A percentile compares a stretch with the other conserved stretches of the same genome.
Evolutionary conservation across 2,113 vertebrate genomes (phyloP).

Genomic region (Osmerus eperlanus): DNA sequence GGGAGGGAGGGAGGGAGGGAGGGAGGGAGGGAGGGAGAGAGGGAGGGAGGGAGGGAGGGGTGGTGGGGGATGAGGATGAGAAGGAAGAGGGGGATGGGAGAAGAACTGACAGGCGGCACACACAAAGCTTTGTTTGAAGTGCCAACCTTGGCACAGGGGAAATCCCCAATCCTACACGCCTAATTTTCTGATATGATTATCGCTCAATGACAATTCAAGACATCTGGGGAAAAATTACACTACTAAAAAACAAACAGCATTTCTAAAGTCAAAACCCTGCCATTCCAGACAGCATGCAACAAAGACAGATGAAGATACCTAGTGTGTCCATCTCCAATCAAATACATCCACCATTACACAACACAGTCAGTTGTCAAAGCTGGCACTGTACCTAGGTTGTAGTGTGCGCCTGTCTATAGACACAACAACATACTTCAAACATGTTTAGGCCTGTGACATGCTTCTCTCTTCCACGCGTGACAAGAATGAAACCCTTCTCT

Average conservation of each 20-base stretch:
- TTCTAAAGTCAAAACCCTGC: not conserved
- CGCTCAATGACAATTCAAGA: conserved; percentile 4
- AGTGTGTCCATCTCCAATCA: not conserved
- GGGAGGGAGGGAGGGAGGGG: not conserved
- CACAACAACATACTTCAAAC: not conserved
- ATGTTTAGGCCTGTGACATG: not conserved
- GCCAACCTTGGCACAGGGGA: not conserved
- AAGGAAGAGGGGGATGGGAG: not conserved
- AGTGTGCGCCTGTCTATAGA: not conserved
- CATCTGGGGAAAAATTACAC: not conserved
- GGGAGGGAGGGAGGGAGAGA: no score
- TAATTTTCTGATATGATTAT: conserved; percentile 7
- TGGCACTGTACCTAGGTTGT: no score
- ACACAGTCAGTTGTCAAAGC: not conserved
- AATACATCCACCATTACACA: not conserved
- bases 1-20: not conserved
- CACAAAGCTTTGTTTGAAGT: conserved; percentile 3
- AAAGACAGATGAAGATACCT: not conserved
- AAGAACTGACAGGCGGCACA: not conserved
- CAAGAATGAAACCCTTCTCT: not conserved
- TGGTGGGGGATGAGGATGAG: not conserved
- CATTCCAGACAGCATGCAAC: not conserved
- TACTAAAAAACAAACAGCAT: not conserved
- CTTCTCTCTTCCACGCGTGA: not conserved
- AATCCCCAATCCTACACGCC: not conserved